Base-by-base conservation (phyloP, 2,888 invertebrate species). In the Dicroscelio sp. region DNA sequence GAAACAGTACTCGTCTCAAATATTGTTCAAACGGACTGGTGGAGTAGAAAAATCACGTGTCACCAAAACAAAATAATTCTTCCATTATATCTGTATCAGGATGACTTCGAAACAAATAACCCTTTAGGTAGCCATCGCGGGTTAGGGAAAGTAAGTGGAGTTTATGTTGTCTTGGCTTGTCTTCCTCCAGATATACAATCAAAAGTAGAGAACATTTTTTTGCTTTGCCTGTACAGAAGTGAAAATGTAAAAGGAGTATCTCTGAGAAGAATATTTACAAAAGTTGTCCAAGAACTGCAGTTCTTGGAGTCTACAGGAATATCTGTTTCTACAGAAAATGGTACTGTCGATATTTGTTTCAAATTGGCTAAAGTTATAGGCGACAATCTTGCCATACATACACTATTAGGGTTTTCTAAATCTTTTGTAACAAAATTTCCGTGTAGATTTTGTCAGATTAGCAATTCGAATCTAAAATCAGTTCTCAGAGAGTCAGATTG, bases 341-440 rank as follows among this genome's bases (percentile, higher is more conserved):
- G 82, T 27, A n/a, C 33, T 27, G 12, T 38, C 10, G 17, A 33
- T 8, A 23, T 67, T 67, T 30, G 23, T n/a, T 76, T 60, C 23
- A 25, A 23, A 10, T 43, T 58, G 8, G 35, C 17, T 55, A 33
- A 33, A 23, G 14, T 93, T 17, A 89, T 90, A 43, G 91, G 92
- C 6, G 90, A 93, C 55, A 93, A 93, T 79, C 80, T 92, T 5
- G 93, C 86, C 25, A 55, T 89, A 17, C 85, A 93, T 58, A 75
- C 88, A 4, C 67, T 93, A 10, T 71, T 92, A 31, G 90, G 89
- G 14, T 92, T 92, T 27, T 55, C 86, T 2, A 60, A 80, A 79
- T 73, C 91, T 78, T 93, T 92, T 65, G 82, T 86, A 43, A 67
- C 91, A 23, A 90, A 90, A 25, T 86, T 58, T 67, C 78, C 86